Evolutionary conservation across 2,888 invertebrate species (phyloP).

Genomic region (Cryptus armator): DNA sequence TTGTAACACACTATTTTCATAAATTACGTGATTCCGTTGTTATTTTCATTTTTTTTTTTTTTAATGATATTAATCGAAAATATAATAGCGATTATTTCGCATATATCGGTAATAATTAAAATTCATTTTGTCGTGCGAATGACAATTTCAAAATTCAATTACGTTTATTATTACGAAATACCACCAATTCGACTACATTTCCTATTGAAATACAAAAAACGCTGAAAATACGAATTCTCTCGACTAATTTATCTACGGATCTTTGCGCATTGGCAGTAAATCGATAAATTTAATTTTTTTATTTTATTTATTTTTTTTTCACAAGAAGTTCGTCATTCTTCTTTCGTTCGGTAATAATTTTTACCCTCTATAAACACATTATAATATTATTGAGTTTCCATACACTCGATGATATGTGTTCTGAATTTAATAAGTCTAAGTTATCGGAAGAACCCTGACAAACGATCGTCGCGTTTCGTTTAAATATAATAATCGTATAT

Average conservation of each 20-base stretch:
- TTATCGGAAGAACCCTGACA: slow-evolving; percentile 63
- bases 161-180: slow-evolving; percentile 36
- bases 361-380: slow-evolving; percentile 22
- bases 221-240: slow-evolving; percentile 37
- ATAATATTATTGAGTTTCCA: slow-evolving; percentile 41
- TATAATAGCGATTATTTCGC: slow-evolving; percentile 8
- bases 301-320: not conserved
- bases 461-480: slow-evolving; percentile 22
- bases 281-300: slow-evolving; percentile 24
- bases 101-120: not conserved
- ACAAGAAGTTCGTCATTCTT: slow-evolving; percentile 11
- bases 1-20: slow-evolving; percentile 21
- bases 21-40: not conserved
- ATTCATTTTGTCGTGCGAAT: not conserved
- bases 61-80: not conserved
- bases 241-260: slow-evolving; percentile 26
- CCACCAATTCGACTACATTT: slow-evolving; percentile 40
- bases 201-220: slow-evolving; percentile 44
- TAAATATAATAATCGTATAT: slow-evolving; percentile 19
- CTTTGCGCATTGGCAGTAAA: slow-evolving; percentile 28
- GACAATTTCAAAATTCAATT: slow-evolving; percentile 14
- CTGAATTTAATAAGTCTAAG: slow-evolving; percentile 33
- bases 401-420: slow-evolving; percentile 63
- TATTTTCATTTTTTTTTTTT: slow-evolving; percentile 13
- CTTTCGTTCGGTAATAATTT: slow-evolving; percentile 22